Percentiles rank a stretch among this genome's conserved stretches.
Conservation (phyloP, 2,888 invertebrate species). For the Euplagia quadripunctaria region DNA sequence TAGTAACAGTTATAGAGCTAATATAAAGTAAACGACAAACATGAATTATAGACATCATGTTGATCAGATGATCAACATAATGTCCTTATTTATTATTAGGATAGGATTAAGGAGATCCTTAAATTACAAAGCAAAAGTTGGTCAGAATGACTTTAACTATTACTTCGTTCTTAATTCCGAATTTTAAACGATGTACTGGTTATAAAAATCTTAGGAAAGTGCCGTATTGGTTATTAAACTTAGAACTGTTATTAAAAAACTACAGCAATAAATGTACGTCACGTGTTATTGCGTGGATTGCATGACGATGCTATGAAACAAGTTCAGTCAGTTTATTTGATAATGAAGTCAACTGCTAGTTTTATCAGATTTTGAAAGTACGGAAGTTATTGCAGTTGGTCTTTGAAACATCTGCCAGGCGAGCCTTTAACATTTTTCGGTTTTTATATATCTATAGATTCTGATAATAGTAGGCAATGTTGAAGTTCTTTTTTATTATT, state of each 20-base stretch:
- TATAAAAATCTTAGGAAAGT: not conserved
- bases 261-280: not conserved
- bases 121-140: not conserved
- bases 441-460: no score
- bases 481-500: no score
- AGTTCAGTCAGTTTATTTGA: not conserved
- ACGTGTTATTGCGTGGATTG: not conserved
- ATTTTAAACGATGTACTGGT: not conserved
- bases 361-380: not conserved
- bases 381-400: not conserved
- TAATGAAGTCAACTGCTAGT: not conserved
- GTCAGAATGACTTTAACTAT: not conserved
- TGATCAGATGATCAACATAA: no score
- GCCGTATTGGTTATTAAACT: not conserved
- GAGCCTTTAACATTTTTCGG: no score
- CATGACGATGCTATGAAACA: not conserved
- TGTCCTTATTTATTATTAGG: no score
- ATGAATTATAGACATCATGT: no score
- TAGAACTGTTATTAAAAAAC: not conserved
- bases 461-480: no score
- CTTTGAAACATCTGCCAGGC: no score
- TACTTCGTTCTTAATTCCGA: not conserved
- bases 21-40: no score
- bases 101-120: no score
- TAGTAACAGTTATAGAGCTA: no score